Percentiles rank a stretch among this genome's conserved stretches.
Evolutionary conservation across 2,113 vertebrate species (phyloP).

Genomic region (Ailuropoda melanoleuca): DNA sequence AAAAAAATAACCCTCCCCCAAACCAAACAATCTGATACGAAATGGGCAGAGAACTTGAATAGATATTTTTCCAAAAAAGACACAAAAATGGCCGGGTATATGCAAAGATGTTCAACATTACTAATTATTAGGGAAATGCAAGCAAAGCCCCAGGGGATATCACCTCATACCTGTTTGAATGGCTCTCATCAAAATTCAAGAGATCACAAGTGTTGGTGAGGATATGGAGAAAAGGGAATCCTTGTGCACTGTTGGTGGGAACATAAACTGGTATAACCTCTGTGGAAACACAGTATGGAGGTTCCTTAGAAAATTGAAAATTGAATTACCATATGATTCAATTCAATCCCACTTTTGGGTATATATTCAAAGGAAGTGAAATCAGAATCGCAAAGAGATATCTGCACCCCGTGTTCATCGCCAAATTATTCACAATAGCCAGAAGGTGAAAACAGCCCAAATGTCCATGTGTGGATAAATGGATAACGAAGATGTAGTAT

Average conservation of each 20-base stretch:
- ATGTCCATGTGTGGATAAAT: background rate
- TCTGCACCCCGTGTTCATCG: background rate
- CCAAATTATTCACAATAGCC: background rate
- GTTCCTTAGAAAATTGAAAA: background rate
- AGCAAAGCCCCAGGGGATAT: background rate
- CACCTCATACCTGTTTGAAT: background rate
- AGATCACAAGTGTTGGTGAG: background rate
- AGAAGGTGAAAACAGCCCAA: background rate
- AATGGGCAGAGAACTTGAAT: background rate
- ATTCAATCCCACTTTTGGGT: background rate
- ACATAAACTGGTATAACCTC: background rate
- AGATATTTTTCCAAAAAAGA: background rate
- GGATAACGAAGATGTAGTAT: background rate
- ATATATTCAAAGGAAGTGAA: background rate
- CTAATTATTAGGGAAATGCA: background rate
- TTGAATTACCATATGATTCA: background rate
- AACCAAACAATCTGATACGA: background rate
- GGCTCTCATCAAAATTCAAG: background rate
- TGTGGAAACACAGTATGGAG: background rate
- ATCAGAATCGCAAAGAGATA: background rate
- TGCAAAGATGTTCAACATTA: background rate
- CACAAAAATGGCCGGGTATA: background rate
- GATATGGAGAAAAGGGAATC: background rate
- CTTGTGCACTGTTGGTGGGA: background rate
- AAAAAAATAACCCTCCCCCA: background rate